Evolutionary conservation across 2,113 vertebrate genomes (phyloP).

Genomic region (Barbus barbus): DNA sequence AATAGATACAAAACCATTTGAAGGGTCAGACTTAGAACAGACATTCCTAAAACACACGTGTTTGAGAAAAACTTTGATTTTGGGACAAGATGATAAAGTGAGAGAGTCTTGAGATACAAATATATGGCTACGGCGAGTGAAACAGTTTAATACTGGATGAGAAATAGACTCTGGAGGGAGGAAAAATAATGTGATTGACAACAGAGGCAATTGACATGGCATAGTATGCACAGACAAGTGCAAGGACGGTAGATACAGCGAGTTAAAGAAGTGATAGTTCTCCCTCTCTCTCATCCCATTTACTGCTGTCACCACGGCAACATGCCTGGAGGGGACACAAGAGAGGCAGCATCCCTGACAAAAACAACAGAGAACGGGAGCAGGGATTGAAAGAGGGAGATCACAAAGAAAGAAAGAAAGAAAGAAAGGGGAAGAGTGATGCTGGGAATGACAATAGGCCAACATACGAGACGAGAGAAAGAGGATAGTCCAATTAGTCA

Average conservation of each 20-base stretch:
- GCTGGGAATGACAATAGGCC: constrained; percentile 17
- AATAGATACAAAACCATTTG: background rate
- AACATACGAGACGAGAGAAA: background rate
- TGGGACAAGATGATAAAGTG: background rate
- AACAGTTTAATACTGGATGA: constrained; percentile 59
- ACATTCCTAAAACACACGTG: background rate
- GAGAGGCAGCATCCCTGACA: constrained; percentile 51
- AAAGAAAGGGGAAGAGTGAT: background rate
- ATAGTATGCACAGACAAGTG: constrained; percentile 61
- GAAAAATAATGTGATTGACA: constrained; percentile 57
- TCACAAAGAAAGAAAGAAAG: background rate
- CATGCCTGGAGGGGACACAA: constrained; percentile 60
- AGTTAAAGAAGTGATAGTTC: constrained; percentile 47
- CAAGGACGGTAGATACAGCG: constrained; percentile 51
- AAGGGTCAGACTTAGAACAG: background rate
- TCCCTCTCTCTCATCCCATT: constrained; percentile 45
- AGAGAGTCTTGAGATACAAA: background rate
- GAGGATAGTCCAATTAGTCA: constrained; percentile 22
- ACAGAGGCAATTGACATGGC: constrained; percentile 64
- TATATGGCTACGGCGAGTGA: background rate
- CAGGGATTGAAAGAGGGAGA: constrained; percentile 18
- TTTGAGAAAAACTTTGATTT: background rate
- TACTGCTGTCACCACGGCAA: constrained; percentile 55
- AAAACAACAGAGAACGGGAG: constrained; percentile 43
- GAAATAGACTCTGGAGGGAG: constrained; percentile 41